Evolutionary conservation across 2,797 vertebrate genomes (phyloP).

Genomic region (Melanotaenia nigrans): DNA sequence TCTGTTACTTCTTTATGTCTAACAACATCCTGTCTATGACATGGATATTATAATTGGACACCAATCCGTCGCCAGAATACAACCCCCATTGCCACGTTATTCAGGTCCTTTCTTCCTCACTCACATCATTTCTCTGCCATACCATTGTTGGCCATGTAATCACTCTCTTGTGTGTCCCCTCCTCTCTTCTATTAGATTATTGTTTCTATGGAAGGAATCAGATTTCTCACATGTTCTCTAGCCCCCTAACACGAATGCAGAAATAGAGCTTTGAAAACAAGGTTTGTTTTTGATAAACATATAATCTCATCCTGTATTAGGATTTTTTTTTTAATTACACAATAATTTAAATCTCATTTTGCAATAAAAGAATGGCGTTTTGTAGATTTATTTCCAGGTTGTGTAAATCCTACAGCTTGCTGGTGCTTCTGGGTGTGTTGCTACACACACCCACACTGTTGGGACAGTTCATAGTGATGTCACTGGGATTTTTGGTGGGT

Average conservation of each 20-base stretch:
- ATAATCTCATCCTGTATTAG: not conserved
- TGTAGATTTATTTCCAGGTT: too few relatives aligned
- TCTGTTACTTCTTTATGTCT: too few relatives aligned
- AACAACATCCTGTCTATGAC: not conserved
- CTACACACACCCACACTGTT: not conserved
- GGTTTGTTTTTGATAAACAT: not conserved
- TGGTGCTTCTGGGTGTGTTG: not conserved
- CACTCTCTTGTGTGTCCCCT: conserved; percentile 13
- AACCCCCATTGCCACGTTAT: not conserved
- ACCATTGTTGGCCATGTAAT: not conserved
- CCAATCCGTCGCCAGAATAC: not conserved
- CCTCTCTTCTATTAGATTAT: conserved; percentile 51
- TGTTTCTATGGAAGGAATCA: conserved; percentile 45
- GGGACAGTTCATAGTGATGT: not conserved
- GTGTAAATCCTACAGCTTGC: not conserved
- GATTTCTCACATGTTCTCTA: conserved; percentile 44
- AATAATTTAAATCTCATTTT: not conserved
- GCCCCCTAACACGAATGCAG: conserved; percentile 7
- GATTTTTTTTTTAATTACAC: not conserved
- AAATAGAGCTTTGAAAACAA: conserved; percentile 2
- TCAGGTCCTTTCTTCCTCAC: not conserved
- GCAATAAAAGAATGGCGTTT: not conserved
- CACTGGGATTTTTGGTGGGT: too few relatives aligned
- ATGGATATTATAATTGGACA: not conserved
- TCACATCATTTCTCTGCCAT: conserved; percentile 7